A percentile compares a stretch with the other conserved stretches of the same genome.
phyloP scores from a whole-genome alignment of 2,113 vertebrate genomes.

The Caranx ignobilis region DNA sequence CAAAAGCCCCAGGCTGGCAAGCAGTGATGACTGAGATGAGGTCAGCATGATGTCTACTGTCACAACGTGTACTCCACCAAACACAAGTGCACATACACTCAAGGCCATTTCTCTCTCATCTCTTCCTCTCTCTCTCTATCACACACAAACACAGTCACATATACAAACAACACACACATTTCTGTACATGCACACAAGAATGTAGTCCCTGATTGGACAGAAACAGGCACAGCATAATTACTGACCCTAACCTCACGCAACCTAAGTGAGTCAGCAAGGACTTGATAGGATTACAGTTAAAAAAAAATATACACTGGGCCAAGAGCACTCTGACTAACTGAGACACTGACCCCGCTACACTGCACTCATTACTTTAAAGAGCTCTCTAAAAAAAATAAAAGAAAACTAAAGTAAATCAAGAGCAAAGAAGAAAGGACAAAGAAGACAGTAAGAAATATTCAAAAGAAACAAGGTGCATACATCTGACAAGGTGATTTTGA shows the following conservation, averaged over 20 bases:
- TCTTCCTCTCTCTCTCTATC: no score
- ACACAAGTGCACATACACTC: slow-evolving; percentile 31
- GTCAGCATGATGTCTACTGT: slow-evolving; percentile 71
- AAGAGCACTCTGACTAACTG: slow-evolving; percentile 19
- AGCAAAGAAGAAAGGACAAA: slow-evolving; percentile 53
- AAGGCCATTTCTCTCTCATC: background rate
- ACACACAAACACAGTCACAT: background rate
- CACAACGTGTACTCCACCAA: slow-evolving; percentile 65
- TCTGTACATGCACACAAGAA: slow-evolving; percentile 52
- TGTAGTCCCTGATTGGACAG: slow-evolving; percentile 65
- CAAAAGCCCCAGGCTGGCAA: slow-evolving; percentile 65
- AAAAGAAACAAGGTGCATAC: slow-evolving; percentile 33
- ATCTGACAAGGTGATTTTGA: slow-evolving; percentile 8
- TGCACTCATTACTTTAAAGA: slow-evolving; percentile 38
- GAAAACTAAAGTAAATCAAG: slow-evolving; percentile 44
- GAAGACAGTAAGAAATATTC: slow-evolving; percentile 38
- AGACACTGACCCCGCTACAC: slow-evolving; percentile 35
- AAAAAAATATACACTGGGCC: slow-evolving; percentile 20
- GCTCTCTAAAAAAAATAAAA: slow-evolving; percentile 7
- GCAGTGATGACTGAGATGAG: slow-evolving; percentile 70
- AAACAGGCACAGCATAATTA: slow-evolving; percentile 61
- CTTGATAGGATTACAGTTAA: slow-evolving; percentile 39
- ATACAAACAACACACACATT: slow-evolving; percentile 39
- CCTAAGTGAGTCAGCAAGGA: slow-evolving; percentile 47
- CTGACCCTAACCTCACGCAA: slow-evolving; percentile 37